These are phyloP conservation scores for Digitonthophagus gazella DNA, from an alignment of 2,888 invertebrate genomes.

Conservation along the genomic window DNA sequence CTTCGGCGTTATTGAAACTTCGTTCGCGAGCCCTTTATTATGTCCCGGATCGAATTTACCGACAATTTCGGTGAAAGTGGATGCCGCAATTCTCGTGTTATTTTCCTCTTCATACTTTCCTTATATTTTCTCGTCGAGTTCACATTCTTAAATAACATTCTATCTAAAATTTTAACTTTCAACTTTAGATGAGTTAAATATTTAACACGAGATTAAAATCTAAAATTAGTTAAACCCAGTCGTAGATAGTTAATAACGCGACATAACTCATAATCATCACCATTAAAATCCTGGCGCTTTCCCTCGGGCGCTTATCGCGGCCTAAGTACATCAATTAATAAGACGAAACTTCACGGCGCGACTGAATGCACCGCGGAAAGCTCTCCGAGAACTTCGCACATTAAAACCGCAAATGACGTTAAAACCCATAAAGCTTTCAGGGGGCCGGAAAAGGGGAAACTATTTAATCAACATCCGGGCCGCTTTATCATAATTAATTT, in stretches of 20 bases:
- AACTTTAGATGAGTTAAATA: too few species aligned
- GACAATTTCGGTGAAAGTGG: not conserved
- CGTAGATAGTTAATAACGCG: too few species aligned
- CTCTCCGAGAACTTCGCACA: not conserved
- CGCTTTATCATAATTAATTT: not conserved
- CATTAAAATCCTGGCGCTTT: not conserved
- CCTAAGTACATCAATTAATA: not conserved
- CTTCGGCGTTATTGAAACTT: not conserved
- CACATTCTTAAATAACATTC: too few species aligned
- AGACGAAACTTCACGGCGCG: not conserved
- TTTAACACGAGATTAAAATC: too few species aligned
- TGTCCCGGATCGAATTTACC: not conserved
- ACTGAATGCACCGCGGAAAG: not conserved
- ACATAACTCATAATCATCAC: not conserved
- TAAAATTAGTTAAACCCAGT: too few species aligned
- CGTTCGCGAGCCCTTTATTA: slow-evolving; percentile 5
- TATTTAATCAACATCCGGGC: not conserved
- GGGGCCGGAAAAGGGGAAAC: not conserved
- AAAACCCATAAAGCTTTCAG: not conserved
- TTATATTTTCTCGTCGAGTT: not conserved
- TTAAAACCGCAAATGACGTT: not conserved
- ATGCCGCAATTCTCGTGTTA: not conserved
- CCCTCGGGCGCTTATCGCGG: not conserved
- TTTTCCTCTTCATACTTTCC: not conserved
- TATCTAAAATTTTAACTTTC: too few species aligned